These are phyloP conservation scores for Anorthoa munda DNA, from an alignment of 2,888 invertebrate species.

Conservation along the genomic window DNA sequence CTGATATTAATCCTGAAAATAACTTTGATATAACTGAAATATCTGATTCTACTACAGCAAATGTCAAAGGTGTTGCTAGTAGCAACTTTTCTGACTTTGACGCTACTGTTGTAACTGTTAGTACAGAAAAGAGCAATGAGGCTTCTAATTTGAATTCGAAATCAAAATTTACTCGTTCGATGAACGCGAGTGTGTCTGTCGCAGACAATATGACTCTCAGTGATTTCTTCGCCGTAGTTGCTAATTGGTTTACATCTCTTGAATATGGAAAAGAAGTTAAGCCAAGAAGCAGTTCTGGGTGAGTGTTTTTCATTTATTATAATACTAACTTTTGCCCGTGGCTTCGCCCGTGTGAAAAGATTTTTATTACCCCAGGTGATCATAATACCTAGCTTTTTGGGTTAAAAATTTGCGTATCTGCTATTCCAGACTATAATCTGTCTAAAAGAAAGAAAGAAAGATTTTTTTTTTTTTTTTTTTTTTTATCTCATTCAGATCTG, in stretches of 20 bases:
- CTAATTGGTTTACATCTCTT: slow-evolving; percentile 76
- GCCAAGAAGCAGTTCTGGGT: slow-evolving; percentile 32
- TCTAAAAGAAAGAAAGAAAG: no score
- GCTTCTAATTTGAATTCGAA: not conserved
- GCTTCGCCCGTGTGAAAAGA: no score
- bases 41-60: no score
- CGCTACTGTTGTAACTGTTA: not conserved
- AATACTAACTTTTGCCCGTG: not conserved
- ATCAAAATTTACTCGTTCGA: not conserved
- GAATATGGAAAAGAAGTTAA: slow-evolving; percentile 55
- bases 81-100: no score
- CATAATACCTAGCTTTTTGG: no score
- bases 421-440: no score
- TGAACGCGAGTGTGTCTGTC: not conserved
- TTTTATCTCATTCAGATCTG: no score
- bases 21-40: not conserved
- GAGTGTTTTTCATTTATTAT: slow-evolving; percentile 14
- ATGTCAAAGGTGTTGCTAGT: rapidly evolving
- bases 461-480: no score
- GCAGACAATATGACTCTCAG: slow-evolving; percentile 62
- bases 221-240: slow-evolving; percentile 74
- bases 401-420: no score
- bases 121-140: not conserved
- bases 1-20: no score
- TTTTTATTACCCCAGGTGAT: no score